Conservation (phyloP, 2,888 invertebrate species). For the Tryphoninae sp. region DNA sequence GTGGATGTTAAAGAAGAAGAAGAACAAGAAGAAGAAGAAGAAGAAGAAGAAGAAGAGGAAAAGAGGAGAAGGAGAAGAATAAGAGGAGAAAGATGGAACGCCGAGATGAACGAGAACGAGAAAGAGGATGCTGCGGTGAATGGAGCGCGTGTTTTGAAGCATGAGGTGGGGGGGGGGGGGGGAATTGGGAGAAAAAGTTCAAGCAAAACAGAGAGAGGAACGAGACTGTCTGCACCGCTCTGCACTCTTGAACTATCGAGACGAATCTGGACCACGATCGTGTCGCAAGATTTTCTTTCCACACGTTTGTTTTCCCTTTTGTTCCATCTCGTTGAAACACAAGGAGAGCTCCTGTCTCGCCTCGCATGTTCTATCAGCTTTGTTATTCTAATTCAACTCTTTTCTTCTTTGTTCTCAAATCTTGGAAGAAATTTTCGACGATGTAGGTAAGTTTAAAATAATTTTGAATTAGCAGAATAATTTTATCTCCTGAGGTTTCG, state of each 20-base stretch:
- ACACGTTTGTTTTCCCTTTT: constrained; percentile 1
- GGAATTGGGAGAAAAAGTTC: constrained; percentile 6
- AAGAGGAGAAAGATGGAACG: constrained; percentile 44
- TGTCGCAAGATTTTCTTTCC: constrained; percentile 69
- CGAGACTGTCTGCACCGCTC: constrained; percentile 47
- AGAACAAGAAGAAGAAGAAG: constrained; percentile 13
- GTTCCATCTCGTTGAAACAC: background rate
- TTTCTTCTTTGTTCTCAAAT: background rate
- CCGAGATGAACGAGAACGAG: constrained; percentile 24
- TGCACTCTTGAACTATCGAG: constrained; percentile 74
- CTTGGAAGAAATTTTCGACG: no score
- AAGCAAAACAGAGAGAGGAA: constrained; percentile 38
- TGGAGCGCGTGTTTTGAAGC: constrained; percentile 18
- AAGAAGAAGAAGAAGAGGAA: constrained; percentile 37
- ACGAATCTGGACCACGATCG: constrained; percentile 72
- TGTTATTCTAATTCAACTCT: background rate
- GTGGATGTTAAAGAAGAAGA: constrained; percentile 60
- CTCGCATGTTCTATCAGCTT: background rate
- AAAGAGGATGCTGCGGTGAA: constrained; percentile 52
- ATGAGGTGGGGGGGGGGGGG: constrained; percentile 20
- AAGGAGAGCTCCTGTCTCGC: background rate
- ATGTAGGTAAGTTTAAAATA: no score
- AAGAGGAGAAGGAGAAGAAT: constrained; percentile 31
- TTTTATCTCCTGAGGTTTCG: no score
- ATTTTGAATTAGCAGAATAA: no score